These are phyloP conservation scores for Bradysia coprophila DNA, from an alignment of 1,140 invertebrate species.

Conservation along the genomic window DNA sequence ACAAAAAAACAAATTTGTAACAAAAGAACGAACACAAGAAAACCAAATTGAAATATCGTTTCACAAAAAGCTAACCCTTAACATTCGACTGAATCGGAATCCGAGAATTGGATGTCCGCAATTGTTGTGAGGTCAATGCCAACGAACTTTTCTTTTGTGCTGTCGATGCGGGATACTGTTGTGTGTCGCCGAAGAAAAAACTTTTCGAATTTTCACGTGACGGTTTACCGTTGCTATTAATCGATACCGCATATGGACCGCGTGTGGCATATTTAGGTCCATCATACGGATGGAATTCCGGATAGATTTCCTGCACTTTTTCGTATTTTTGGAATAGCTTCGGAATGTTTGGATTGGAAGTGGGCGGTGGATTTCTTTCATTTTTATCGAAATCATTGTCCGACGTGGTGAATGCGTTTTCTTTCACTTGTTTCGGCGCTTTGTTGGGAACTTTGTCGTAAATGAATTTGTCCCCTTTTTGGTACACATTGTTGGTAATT, in stretches of 20 bases:
- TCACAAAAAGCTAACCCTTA: background rate
- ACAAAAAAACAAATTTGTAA: no score
- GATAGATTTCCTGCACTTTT: slow-evolving; percentile 56
- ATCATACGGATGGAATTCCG: slow-evolving; percentile 36
- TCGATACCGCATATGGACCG: background rate
- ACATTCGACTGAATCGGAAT: background rate
- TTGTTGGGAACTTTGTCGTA: slow-evolving; percentile 22
- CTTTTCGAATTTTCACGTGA: slow-evolving; percentile 14
- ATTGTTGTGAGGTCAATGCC: background rate
- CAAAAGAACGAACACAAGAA: no score
- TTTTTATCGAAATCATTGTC: slow-evolving; percentile 5
- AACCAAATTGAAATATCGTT: background rate
- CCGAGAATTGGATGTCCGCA: background rate
- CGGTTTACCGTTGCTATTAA: slow-evolving; percentile 12
- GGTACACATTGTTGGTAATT: slow-evolving; percentile 1
- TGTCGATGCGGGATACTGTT: background rate
- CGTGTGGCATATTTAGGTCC: slow-evolving; percentile 5
- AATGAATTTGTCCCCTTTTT: background rate
- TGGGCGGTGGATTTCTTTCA: slow-evolving; percentile 6
- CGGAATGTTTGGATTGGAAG: slow-evolving; percentile 29
- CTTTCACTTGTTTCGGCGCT: slow-evolving; percentile 36
- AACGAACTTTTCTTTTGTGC: background rate
- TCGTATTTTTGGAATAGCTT: slow-evolving; percentile 50
- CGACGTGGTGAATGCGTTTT: slow-evolving; percentile 13
- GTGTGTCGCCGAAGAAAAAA: background rate